A percentile compares a stretch with the other conserved stretches of the same genome.
Conservation (phyloP, 2,113 vertebrate genomes). For the Piliocolobus tephrosceles region DNA sequence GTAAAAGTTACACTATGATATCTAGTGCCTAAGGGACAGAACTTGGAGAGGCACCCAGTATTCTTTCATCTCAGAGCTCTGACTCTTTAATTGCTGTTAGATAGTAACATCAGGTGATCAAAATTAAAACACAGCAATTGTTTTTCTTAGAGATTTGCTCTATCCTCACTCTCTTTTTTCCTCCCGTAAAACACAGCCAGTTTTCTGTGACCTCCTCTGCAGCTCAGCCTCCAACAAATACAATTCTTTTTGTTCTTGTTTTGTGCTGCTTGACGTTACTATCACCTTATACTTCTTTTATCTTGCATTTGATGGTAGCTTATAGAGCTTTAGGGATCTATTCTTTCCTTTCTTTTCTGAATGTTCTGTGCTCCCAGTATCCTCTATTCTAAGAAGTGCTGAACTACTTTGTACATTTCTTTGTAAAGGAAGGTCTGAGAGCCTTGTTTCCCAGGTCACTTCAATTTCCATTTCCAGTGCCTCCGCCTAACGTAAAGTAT, state of each 20-base stretch:
- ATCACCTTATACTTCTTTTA: constrained; percentile 41
- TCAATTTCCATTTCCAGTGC: constrained; percentile 49
- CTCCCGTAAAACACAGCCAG: not conserved
- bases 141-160: not conserved
- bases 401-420: constrained; percentile 62
- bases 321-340: constrained; percentile 51
- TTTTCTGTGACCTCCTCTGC: rapidly evolving
- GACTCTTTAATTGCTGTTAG: not conserved
- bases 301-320: constrained; percentile 47
- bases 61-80: not conserved
- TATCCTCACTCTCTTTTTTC: not conserved
- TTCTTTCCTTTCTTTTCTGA: constrained; percentile 60
- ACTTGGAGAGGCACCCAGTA: not conserved
- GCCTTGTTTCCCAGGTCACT: constrained; percentile 17
- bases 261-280: constrained; percentile 35
- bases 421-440: constrained; percentile 52
- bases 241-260: constrained; percentile 20
- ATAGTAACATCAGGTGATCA: not conserved
- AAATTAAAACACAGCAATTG: not conserved
- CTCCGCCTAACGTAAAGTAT: not conserved
- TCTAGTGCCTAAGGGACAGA: not conserved
- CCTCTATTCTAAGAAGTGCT: constrained; percentile 62
- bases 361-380: constrained; percentile 8
- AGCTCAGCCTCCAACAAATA: not conserved
- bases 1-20: not conserved